A percentile compares a stretch with the other conserved stretches of the same genome.
phyloP scores from a whole-genome alignment of 2,888 invertebrate genomes.

The Iselma pallidipennis region DNA sequence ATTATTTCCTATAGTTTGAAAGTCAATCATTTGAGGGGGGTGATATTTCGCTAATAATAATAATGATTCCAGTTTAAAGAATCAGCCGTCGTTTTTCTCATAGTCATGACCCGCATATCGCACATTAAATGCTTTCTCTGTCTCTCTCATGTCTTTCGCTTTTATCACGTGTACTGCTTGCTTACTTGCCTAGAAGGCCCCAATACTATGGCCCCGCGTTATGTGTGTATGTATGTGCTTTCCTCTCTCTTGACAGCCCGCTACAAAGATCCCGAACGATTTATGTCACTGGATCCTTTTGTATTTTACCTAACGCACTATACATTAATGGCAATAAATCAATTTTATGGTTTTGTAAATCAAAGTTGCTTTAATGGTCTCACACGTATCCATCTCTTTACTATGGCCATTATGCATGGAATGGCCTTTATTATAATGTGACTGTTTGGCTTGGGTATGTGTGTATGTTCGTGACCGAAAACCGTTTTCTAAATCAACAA shows the following conservation, averaged over 20 bases:
- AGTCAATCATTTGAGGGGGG: not conserved
- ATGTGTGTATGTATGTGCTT: not conserved
- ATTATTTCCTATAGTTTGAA: not conserved
- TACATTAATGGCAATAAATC: conserved; percentile 57
- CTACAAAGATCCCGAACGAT: conserved; percentile 55
- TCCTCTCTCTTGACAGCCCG: conserved; percentile 45
- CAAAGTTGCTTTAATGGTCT: conserved; percentile 54
- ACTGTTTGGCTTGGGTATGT: conserved; percentile 19
- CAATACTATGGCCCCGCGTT: not conserved
- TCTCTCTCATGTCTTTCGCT: not conserved
- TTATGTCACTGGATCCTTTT: conserved; percentile 57
- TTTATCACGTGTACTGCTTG: not conserved
- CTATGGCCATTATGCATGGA: conserved; percentile 27
- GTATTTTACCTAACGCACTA: conserved; percentile 57
- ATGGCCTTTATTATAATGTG: conserved; percentile 26
- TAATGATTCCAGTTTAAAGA: conserved; percentile 23
- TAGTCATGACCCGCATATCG: conserved; percentile 38
- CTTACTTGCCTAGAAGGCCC: not conserved
- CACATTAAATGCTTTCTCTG: not conserved
- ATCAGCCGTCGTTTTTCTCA: conserved; percentile 8
- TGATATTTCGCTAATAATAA: not conserved
- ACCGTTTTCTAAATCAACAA: conserved; percentile 17
- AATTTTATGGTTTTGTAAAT: conserved; percentile 59
- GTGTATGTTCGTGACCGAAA: conserved; percentile 27
- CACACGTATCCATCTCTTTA: conserved; percentile 40